These are phyloP conservation scores for Bolinopsis microptera DNA, from an alignment of 37 sponge, comb jelly and placozoan species.

Conservation along the genomic window DNA sequence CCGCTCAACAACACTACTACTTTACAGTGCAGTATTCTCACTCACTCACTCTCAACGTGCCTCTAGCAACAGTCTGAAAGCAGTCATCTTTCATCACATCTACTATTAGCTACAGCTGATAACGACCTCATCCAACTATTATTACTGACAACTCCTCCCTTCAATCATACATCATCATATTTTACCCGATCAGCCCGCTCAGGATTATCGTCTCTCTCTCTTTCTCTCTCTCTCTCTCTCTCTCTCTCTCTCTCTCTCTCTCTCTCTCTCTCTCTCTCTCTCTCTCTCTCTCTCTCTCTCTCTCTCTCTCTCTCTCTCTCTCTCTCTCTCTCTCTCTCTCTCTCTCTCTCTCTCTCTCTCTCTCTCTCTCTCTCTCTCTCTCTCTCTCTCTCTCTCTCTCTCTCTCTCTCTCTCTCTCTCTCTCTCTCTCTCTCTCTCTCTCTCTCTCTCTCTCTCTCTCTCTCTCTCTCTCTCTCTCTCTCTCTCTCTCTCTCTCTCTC, in stretches of 20 bases:
- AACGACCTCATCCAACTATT: neutral
- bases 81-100: neutral
- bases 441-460: constrained; percentile 7
- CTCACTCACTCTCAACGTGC: no score
- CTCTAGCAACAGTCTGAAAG: neutral
- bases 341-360: constrained; percentile 55
- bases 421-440: constrained; percentile 7
- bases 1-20: no score
- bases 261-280: constrained; percentile 55
- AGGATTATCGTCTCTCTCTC: neutral
- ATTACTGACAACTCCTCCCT: neutral
- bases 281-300: constrained; percentile 55
- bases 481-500: constrained; percentile 7
- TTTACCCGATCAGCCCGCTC: neutral
- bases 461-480: constrained; percentile 7
- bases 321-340: constrained; percentile 55
- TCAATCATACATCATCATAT: neutral
- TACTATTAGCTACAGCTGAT: neutral
- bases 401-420: constrained; percentile 7
- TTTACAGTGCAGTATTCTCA: no score
- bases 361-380: constrained; percentile 55
- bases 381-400: constrained; percentile 36
- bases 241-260: constrained; percentile 55
- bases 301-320: constrained; percentile 55
- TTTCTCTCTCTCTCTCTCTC: constrained; percentile 50